Base-by-base conservation (phyloP, 2,888 invertebrate genomes). In the Eulithis prunata region DNA sequence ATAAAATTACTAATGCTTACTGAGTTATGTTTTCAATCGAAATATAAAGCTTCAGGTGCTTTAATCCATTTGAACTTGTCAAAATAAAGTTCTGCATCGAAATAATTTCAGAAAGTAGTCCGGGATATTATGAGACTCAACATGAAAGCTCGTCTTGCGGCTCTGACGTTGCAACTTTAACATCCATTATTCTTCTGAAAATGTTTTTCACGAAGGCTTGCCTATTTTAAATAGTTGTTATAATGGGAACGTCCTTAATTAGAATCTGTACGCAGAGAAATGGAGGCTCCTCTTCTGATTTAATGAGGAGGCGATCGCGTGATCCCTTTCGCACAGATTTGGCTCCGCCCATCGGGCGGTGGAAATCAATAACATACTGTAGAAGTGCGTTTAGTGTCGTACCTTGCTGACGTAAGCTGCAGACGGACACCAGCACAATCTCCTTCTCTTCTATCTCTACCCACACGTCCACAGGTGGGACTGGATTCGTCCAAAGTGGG, bases 221-320 rank as follows among this genome's bases (percentile, higher is more conserved):
- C 89, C 89, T 91, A 90, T 91, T 91, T 91, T 87, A 88, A 92
- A 92, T 90, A 91, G 92, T 91, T 90, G 84, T 87, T 89, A 71
- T 91, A 91, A 92, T 92, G 86, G 91, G 88, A 80, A 90, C 90
- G 87, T 90, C 91, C 91, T 92, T 92, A 91, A 93, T 92, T 91
- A 89, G 87, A 90, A 89, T 84, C 84, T 80, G 89, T 83, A 85
- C 85, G 62, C 87, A 87, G 87, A 79, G 84, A 91, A 91, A 87
- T 85, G 78, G 83, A 85, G 83, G 85, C 81, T 91, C 89, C 86
- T 89, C 84, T 87, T 93, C 91, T 89, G 86, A 86, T 91, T 91
- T 91, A 89, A 91, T 90, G 88, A 89, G 85, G 82, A 81, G 85
- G 86, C 87, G 82, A 90, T 91, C 84, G 90, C 83, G 89, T 89